Evolutionary conservation across 2,113 vertebrate species (phyloP), one percentile per base, ranked within the genome.

Genomic region (Prunella himalayana): DNA sequence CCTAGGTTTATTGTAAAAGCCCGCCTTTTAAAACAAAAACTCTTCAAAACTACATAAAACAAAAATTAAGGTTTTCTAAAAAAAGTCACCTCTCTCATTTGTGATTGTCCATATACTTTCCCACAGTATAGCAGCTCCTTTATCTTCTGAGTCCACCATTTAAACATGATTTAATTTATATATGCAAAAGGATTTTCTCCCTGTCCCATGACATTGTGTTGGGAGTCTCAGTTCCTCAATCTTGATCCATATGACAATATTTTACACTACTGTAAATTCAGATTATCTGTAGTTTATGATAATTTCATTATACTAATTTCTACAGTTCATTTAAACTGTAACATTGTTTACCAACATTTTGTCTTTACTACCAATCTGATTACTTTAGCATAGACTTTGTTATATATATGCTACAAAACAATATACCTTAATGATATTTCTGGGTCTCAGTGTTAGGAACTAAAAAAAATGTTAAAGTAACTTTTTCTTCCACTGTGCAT

Each of bases 151-250:
- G 25, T 68, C 16, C 14, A 39, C 7, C 22, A 28, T 14, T 35
- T 24, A 56, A 47, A 61, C 9, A 3, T 17, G 1, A 53, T 19
- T 28, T 76, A 27, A 11, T 47, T 72, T 76, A 31, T 37, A 72
- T 15, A 41, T 17, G 41, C 6, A 10, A 20, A 92, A 79, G 11
- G 13, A 57, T 41, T 61, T 88, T 68, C 9, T 80, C 9, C 13
- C 12, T 7, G 27, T 1, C 3, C 24, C 3, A 0, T n/a, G 27
- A 3, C 17, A 35, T 0, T 65, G 11, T 31, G 11, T 6, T 68
- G 11, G 33, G 9, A 45, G 73, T 19, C n/a, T 68, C 57, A 80
- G 61, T 27, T 72, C 50, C 35, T 82, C 76, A 72, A 31, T 73
- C 15, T 50, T 37, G 3, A 87, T 44, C 56, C 45, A 50, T 11